Base-by-base conservation (phyloP, 2,113 vertebrate species). In the Cathartes aura region DNA sequence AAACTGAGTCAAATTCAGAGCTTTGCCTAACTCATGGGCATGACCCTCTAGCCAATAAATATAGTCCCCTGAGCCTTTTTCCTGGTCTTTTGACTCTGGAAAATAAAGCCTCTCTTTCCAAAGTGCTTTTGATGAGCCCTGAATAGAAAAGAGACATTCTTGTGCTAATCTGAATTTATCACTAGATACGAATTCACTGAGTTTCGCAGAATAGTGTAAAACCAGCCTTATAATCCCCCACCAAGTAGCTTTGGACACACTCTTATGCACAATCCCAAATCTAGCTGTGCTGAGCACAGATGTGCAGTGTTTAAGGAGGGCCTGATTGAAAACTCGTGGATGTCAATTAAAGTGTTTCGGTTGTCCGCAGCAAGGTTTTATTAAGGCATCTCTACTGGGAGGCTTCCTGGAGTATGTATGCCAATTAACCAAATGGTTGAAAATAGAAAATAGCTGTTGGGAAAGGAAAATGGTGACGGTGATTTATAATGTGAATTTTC, bases 401-500 rank as follows among this genome's bases (percentile, higher is more conserved):
- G 23, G 11, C 24, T 92, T 94, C 56, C 36, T 63, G 67, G n/a
- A 81, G 7, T 70, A 50, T 56, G 15, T 16, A 23, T 59, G 24
- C 24, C 63, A 86, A 16, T 82, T 92, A 88, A 80, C 32, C 24
- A 82, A 84, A 72, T 63, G 60, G 47, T 17, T 87, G 89, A 89
- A 96, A 95, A 83, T 59, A 66, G 56, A 50, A 86, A 80, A 66
- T 63, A 13, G 36, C 26, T 84, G 8, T 56, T 96, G 67, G 63
- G 59, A 83, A 95, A 86, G 55, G 36, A 86, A 71, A 89, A 82
- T 12, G 5, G 20, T 83, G 62, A 67, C 80, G 29, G 53, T 55
- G 56, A 59, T 74, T 47, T 52, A 79, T 60, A 60, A 73, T 8
- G 16, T 62, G 43, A 96, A 72, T 97, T 96, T 96, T 97, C 89